phyloP scores from a whole-genome alignment of 2,797 vertebrate genomes.

The Caiman crocodilus region DNA sequence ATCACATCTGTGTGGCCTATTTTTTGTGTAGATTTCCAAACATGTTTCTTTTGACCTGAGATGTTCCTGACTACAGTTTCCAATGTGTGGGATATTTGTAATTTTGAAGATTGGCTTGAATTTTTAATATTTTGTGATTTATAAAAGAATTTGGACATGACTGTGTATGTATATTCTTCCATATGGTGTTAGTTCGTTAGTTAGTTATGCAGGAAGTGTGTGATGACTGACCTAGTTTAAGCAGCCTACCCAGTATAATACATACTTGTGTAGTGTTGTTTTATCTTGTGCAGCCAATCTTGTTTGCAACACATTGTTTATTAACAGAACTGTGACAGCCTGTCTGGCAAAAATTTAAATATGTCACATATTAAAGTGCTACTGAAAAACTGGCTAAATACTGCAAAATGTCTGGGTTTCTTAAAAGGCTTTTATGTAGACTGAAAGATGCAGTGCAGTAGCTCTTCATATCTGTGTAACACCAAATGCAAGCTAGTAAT shows the following conservation, averaged over 20 bases:
- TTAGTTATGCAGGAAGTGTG: constrained; percentile 16
- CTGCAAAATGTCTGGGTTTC: neutral
- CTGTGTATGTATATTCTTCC: neutral
- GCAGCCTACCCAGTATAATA: accelerated
- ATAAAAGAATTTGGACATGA: neutral
- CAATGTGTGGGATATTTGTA: neutral
- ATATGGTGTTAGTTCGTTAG: neutral
- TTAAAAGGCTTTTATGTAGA: neutral
- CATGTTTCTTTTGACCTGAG: neutral
- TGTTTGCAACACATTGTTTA: neutral
- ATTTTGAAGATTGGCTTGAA: neutral
- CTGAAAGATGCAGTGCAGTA: neutral
- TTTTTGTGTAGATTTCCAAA: neutral
- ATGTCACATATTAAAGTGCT: neutral
- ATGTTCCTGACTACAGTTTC: neutral
- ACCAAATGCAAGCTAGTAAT: neutral
- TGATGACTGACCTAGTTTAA: constrained; percentile 33
- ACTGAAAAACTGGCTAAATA: neutral
- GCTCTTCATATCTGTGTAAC: neutral
- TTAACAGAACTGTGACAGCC: neutral
- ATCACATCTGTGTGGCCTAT: neutral
- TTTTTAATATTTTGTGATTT: neutral
- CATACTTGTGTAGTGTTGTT: neutral
- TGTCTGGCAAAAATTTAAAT: neutral
- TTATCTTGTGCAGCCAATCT: neutral